Base-by-base conservation (phyloP, 2,888 invertebrate species). In the Phymatocera aterrima region DNA sequence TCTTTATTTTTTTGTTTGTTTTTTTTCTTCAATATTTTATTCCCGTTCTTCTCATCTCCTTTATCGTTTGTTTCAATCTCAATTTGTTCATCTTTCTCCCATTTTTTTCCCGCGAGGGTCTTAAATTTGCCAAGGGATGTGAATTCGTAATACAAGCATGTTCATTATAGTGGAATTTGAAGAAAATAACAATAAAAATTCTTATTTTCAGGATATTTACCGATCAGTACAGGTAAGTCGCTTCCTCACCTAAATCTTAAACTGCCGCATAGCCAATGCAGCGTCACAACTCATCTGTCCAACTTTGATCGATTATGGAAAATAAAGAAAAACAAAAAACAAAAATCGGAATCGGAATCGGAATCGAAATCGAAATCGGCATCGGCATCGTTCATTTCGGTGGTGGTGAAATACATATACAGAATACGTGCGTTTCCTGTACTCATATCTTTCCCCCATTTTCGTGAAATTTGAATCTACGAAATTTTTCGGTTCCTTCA, bases 121-220 rank as follows among this genome's bases (percentile, higher is more conserved):
- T 72, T 57, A 77, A n/a, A n/a, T n/a, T n/a, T 65, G 28, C 74
- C 61, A 48, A 79, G 78, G 78, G 60, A 78, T 74, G 78, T 78
- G 78, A 74, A 78, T 78, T 78, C 72, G 72, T 85, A 86, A n/a
- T n/a, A n/a, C n/a, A 83, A 84, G 88, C 87, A 88, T 88, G 88
- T 75, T 78, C 79, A 79, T 31, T 82, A 83, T 84, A 85, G 84
- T 85, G 80, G 83, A 83, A 84, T 78, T 84, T 80, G 85, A 84
- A 87, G 88, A 87, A 87, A 89, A 88, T 75, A 60, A 57, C 57
- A 83, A 79, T 80, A 79, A n/a, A n/a, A 83, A 86, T 87, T 88
- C 83, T 89, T 87, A 86, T 88, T 89, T 89, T 89, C 89, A 89
- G 89, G 88, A 88, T 89, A 85, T 89, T 88, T 87, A 87, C 88